Base-by-base conservation (phyloP, 2,888 invertebrate species). In the Eledona agricola region DNA sequence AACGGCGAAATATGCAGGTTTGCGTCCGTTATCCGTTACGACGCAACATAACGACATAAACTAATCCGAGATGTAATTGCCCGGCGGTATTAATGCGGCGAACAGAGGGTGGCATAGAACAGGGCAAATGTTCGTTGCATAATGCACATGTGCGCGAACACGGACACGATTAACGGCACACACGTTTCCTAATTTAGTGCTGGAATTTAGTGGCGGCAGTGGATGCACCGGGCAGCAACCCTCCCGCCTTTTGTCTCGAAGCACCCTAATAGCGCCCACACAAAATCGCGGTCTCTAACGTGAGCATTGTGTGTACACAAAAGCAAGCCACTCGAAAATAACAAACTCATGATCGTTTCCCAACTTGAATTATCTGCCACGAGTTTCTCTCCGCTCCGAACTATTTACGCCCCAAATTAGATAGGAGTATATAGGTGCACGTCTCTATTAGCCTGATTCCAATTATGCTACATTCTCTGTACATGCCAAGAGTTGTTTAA, bases 101-200 rank as follows among this genome's bases (percentile, higher is more conserved):
- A 51, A 46, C 46, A 46, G 45, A 38, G 26, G 52, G 32, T 26
- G 25, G 49, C 52, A 50, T 53, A 59, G 57, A 57, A 55, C 49
- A 37, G 52, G 52, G 51, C 55, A 53, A 57, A 57, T 57, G 57
- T 51, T 51, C 47, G 47, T 50, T 59, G 57, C 59, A 59, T 55
- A 57, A 59, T 59, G 59, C 59, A 59, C 51, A 57, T 55, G 52
- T 57, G 46, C 51, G 32, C 47, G 45, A 29, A 37, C 47, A 37
- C 19, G 38, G 37, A 37, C 23, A 5, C 47, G 47, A 47, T 47
- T 47, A 47, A 47, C 47, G 47, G 28, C 47, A 47, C 47, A 47
- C 47, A 47, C 47, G 47, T 23, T 37, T 29, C 31, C 47, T 38
- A 47, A 47, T 47, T 47, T 47, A 47, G 47, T 38, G 38, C 28